Evolutionary conservation across 2,113 vertebrate species (phyloP), one percentile per base, ranked within the genome.

Genomic region (Rhinogobius similis): DNA sequence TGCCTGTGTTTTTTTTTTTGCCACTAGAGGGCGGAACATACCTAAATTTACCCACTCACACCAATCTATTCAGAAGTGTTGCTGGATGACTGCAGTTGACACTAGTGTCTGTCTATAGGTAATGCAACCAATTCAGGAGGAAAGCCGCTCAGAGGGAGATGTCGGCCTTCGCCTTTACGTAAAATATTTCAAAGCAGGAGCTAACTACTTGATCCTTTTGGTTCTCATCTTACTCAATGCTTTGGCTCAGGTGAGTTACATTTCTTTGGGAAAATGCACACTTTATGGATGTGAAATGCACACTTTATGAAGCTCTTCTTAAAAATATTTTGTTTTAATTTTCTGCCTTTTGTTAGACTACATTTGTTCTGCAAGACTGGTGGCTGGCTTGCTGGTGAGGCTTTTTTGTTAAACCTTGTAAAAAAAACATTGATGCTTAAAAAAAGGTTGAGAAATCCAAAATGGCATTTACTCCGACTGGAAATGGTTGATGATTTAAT

Each of bases 381-480:
- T 98, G 97, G 97, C 93, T 99, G 75, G 96, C 96, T 12, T 89
- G 92, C 63, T 99, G 96, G 96, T 99, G 81, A 94, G 96, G 92
- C 58, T 73, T 27, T 13, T 58, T 65, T 75, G n/a, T 5, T 62
- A 29, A 24, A 58, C 0, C 2, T 12, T 26, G 3, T 48, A n/a
- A n/a, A n/a, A 55, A 72, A 79, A 69, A 44, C 27, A 23, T 7
- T 0, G 67, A 50, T 62, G 11, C 65, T 59, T 38, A 39, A 76
- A 14, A 41, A 70, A 61, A 63, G 7, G 32, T 74, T 82, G 76
- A 52, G 2, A 32, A 18, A 77, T 50, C 27, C 27, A 29, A 58
- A 61, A 8, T 29, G 61, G 23, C 11, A 24, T 82, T 78, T 81
- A 36, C n/a, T 44, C 21, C 20, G 55, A 68, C 56, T 75, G 66